Base-by-base conservation (phyloP, 1,140 invertebrate species). In the Drosophila fuyamai region DNA sequence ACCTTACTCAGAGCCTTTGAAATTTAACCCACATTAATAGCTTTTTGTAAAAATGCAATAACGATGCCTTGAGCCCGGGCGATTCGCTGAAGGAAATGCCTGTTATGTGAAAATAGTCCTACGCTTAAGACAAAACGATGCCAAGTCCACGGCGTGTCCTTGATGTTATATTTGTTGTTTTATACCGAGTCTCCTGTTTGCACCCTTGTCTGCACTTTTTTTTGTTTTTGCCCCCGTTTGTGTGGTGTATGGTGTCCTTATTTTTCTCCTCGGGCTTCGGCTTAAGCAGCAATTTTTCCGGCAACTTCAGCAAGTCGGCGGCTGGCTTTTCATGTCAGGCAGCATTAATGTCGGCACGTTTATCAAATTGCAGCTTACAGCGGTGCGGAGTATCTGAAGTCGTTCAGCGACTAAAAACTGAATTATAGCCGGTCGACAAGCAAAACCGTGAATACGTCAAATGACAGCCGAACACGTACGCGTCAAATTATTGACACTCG, bases 271-370 rank as follows among this genome's bases (percentile, higher is more conserved):
- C 13, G 13, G 35, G 47, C 50, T 4, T 23, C 23, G 18, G 35
- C 67, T 73, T 73, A 41, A 55, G 55, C 47, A 29, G 70, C 70
- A 75, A 75, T 65, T 76, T 75, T 60, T 36, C 27, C 36, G 27
- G 27, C 54, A 53, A 55, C 56, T 44, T 59, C 13, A 68, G 36
- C 29, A 57, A 18, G 51, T 47, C 59, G 41, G 54, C 71, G 48
- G 75, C 57, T 60, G 48, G 73, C 76, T 84, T 76, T 73, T 76
- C 74, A 67, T 82, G 75, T 68, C 59, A 84, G 65, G 57, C 81
- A 41, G 63, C 81, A 85, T 85, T 84, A 84, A 85, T 85, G 81
- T 57, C 50, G 67, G 78, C 81, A 85, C 81, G 81, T 81, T 85
- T 86, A 85, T 81, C 74, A 85, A 86, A 86, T 81, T 86, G 78